These are phyloP conservation scores for Eriocheir sinensis DNA, from an alignment of 1,140 invertebrate genomes.

Conservation along the genomic window DNA sequence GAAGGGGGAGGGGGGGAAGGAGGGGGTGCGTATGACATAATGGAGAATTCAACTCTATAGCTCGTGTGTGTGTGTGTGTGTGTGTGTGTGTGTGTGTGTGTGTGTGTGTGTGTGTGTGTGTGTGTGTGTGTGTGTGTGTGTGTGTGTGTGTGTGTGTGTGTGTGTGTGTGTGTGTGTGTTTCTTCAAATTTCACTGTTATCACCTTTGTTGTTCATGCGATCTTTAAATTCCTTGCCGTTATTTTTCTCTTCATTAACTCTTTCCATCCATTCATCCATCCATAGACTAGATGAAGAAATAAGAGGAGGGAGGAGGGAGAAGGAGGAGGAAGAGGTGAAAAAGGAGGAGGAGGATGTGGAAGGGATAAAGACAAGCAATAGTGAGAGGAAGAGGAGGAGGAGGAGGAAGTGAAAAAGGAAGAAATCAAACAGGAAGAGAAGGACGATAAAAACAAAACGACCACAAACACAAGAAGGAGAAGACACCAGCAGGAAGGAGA, in stretches of 20 bases:
- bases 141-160: too few species aligned
- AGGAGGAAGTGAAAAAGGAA: too few species aligned
- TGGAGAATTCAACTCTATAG: too few species aligned
- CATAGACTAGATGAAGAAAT: too few species aligned
- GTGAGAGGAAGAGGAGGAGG: not conserved
- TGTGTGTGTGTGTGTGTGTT: too few species aligned
- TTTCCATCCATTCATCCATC: slow-evolving; percentile 32
- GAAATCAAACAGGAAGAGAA: not conserved
- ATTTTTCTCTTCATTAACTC: slow-evolving; percentile 19
- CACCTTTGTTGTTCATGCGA: too few species aligned
- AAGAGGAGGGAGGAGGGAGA: too few species aligned
- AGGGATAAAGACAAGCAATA: not conserved
- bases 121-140: slow-evolving; percentile 1
- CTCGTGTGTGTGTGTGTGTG: not conserved
- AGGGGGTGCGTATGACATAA: too few species aligned
- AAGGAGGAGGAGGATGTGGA: not conserved
- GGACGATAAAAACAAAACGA: not conserved
- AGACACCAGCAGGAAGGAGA: not conserved
- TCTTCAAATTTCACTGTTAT: not conserved
- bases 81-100: slow-evolving; percentile 18
- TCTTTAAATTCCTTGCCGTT: too few species aligned
- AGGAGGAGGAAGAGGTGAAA: too few species aligned
- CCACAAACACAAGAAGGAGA: not conserved
- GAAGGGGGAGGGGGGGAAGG: too few species aligned
- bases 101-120: slow-evolving; percentile 7